Evolutionary conservation across 2,797 vertebrate genomes (phyloP).

Genomic region (Oophaga sylvatica): DNA sequence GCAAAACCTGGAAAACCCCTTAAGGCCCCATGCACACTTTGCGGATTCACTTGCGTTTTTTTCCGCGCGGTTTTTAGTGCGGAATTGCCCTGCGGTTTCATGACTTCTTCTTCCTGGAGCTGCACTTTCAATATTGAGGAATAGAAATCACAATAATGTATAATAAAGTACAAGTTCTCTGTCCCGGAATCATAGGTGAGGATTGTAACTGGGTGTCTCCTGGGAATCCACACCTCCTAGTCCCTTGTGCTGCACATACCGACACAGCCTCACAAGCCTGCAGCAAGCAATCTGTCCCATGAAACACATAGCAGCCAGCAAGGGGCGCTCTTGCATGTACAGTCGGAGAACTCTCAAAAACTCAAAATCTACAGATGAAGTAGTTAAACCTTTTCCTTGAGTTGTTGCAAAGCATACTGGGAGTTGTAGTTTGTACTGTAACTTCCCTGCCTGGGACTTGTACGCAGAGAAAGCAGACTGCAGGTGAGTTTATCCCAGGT

Average conservation of each 20-base stretch:
- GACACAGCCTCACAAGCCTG: not conserved
- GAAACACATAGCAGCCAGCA: conserved; percentile 1
- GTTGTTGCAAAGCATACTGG: conserved; percentile 32
- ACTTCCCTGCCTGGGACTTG: conserved; percentile 46
- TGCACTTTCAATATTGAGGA: too few species aligned
- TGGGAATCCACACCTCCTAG: not conserved
- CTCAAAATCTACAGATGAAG: not conserved
- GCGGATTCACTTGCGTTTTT: too few species aligned
- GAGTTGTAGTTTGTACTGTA: conserved; percentile 26
- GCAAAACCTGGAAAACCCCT: too few species aligned
- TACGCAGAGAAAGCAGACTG: not conserved
- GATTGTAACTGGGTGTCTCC: not conserved
- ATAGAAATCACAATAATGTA: too few species aligned
- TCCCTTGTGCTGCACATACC: not conserved
- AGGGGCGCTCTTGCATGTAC: not conserved
- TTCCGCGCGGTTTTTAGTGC: too few species aligned
- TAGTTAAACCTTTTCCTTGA: not conserved
- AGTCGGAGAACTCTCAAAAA: not conserved
- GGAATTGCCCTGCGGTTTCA: too few species aligned
- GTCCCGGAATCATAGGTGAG: not conserved
- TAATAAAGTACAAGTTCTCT: too few species aligned
- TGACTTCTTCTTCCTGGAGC: too few species aligned
- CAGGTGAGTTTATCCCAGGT: not conserved
- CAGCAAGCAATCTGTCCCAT: not conserved
- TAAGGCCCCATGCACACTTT: too few species aligned